These are phyloP conservation scores for Brachionus calyciflorus DNA, from an alignment of 1,140 invertebrate species.

Conservation along the genomic window DNA sequence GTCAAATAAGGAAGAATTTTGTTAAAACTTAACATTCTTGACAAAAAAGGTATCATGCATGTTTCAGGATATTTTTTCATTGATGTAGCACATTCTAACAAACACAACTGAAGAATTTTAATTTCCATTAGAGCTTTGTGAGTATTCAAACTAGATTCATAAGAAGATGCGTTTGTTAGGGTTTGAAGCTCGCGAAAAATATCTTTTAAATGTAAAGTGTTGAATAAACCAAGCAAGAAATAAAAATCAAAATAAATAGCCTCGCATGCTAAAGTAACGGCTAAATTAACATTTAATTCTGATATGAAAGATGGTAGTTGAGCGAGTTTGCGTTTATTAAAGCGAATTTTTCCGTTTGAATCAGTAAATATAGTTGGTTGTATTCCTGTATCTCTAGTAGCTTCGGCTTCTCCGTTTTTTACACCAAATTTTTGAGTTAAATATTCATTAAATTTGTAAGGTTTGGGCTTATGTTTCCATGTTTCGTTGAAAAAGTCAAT, in stretches of 20 bases:
- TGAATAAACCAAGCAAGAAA: not conserved
- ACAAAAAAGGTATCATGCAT: slow-evolving; percentile 52
- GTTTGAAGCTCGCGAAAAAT: not conserved
- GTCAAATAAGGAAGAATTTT: slow-evolving; percentile 52
- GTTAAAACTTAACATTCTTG: slow-evolving; percentile 55
- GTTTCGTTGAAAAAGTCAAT: slow-evolving; percentile 45
- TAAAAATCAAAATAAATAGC: slow-evolving; percentile 14
- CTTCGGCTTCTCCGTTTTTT: not conserved
- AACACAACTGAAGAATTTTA: not conserved
- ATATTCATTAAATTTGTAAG: slow-evolving; percentile 37
- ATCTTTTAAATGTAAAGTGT: not conserved
- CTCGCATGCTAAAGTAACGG: not conserved
- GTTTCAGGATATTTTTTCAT: not conserved
- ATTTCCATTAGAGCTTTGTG: not conserved
- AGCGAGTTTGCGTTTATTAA: slow-evolving; percentile 39
- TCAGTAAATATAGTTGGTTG: slow-evolving; percentile 28
- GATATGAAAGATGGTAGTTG: not conserved
- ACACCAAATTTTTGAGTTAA: not conserved
- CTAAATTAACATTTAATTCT: not conserved
- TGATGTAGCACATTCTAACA: not conserved
- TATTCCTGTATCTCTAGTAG: not conserved
- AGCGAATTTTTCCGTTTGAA: not conserved
- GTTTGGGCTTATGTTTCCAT: slow-evolving; percentile 42
- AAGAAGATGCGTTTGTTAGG: not conserved
- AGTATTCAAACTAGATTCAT: not conserved